Evolutionary conservation across 2,888 invertebrate genomes (phyloP).

Genomic region (Crematogaster levior): DNA sequence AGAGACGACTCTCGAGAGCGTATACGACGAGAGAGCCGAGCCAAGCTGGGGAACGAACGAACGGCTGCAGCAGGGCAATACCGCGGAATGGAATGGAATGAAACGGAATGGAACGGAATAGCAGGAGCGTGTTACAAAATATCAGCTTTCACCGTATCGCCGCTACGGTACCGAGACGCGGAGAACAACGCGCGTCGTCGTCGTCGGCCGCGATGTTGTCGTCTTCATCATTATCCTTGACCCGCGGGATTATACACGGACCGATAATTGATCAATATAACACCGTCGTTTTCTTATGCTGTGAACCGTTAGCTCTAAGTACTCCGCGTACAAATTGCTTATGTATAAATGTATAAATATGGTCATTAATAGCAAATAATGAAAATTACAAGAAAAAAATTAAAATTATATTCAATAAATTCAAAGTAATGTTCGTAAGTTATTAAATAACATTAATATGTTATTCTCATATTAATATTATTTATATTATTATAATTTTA

Average conservation of each 20-base stretch:
- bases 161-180: constrained; percentile 62
- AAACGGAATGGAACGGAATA: constrained; percentile 83
- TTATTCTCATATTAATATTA: no score
- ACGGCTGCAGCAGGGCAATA: constrained; percentile 76
- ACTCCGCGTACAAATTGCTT: background rate
- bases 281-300: background rate
- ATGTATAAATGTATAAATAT: background rate
- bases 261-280: constrained; percentile 24
- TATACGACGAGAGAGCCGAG: constrained; percentile 46
- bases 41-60: constrained; percentile 53
- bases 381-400: background rate
- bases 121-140: constrained; percentile 85
- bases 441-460: no score
- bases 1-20: constrained; percentile 36
- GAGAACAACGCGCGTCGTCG: constrained; percentile 6
- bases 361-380: background rate
- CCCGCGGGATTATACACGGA: background rate
- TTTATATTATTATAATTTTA: no score
- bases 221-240: constrained; percentile 44
- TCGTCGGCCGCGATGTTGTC: background rate
- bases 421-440: no score
- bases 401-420: no score
- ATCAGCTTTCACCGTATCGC: constrained; percentile 86
- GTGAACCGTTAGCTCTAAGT: background rate
- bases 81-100: constrained; percentile 76